phyloP scores from a whole-genome alignment of 2,888 invertebrate species.

The Mimachlamys varia region DNA sequence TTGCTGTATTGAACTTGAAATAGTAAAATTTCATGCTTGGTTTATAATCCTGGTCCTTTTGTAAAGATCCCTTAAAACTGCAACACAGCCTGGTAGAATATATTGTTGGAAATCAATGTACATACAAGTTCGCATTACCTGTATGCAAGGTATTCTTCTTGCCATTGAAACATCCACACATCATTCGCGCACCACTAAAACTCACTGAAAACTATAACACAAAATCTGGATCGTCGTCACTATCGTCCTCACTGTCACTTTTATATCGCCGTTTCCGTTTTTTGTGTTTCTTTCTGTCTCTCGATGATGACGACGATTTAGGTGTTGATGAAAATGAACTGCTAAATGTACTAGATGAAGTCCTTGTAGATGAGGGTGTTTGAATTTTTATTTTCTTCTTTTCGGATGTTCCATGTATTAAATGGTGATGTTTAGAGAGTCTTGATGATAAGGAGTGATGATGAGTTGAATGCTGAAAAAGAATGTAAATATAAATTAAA shows the following conservation, averaged over 20 bases:
- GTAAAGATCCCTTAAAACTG: not conserved
- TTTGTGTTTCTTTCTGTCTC: slow-evolving; percentile 68
- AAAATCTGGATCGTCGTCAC: slow-evolving; percentile 76
- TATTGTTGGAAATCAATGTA: not conserved
- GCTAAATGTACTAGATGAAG: slow-evolving; percentile 51
- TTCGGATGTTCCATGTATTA: slow-evolving; percentile 47
- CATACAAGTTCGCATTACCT: not conserved
- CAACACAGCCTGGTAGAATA: not conserved
- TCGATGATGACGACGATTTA: slow-evolving; percentile 46
- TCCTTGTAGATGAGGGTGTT: slow-evolving; percentile 49
- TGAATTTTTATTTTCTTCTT: slow-evolving; percentile 51
- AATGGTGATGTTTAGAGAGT: slow-evolving; percentile 51
- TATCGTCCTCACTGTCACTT: slow-evolving; percentile 73
- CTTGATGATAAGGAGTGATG: slow-evolving; percentile 46
- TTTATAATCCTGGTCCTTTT: not conserved
- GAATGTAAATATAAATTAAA: not conserved
- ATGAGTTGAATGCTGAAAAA: slow-evolving; percentile 47
- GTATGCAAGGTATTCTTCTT: slow-evolving; percentile 31
- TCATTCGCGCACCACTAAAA: slow-evolving; percentile 41
- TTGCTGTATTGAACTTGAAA: not conserved
- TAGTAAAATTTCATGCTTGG: slow-evolving; percentile 10
- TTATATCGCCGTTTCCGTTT: slow-evolving; percentile 71
- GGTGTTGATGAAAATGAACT: slow-evolving; percentile 39
- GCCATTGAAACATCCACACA: slow-evolving; percentile 11
- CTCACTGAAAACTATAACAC: slow-evolving; percentile 67